Base-by-base conservation (phyloP, 92 coral and sea anemone species). In the Desmophyllum pertusum region DNA sequence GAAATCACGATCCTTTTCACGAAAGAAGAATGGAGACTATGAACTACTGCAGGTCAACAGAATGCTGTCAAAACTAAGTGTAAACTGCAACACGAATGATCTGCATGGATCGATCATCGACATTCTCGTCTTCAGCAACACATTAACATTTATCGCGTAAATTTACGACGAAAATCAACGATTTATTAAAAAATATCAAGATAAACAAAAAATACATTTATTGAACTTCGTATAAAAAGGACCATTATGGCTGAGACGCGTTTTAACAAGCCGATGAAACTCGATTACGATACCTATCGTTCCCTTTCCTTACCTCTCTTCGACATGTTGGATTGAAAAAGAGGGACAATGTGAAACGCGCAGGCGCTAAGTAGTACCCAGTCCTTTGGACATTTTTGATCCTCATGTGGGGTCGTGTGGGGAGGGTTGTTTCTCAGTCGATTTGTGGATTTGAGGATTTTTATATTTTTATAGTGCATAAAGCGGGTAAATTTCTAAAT, bases 251-350 rank as follows among this genome's bases (percentile, higher is more conserved):
- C 25, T 6, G 29, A 10, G n/a, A 29, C 10, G 29, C 7, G 25
- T 61, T 31, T 42, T n/a, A 45, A 59, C 68, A 41, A 51, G 83
- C 81, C 78, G 98, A 96, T 96, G 89, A 61, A 94, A 68, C 77
- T 35, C 81, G 98, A 96, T 96, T 80, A 57, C 88, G 40, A 8
- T 77, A 55, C 65, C 30, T 11, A 41, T 35, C 43, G 3, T 52
- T 73, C 5, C 9, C 38, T 6, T 45, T 64, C 78, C 94, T 83
- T 77, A 97, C 99, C 99, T 97, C 99, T 91, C 99, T 97, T 97
- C 93, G 99, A 97, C 99, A 97, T 97, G 92, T 94, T 97, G 98
- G 90, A 92, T 77, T 81, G 86, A 77, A 93, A 89, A 94, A 94
- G 97, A 92, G 98, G 78, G 70, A 39, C 7, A 53, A n/a, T 2